Percentiles rank a stretch among this genome's conserved stretches.
phyloP scores from a whole-genome alignment of 92 coral and sea anemone species.

The Anthopleura xanthogrammica region DNA sequence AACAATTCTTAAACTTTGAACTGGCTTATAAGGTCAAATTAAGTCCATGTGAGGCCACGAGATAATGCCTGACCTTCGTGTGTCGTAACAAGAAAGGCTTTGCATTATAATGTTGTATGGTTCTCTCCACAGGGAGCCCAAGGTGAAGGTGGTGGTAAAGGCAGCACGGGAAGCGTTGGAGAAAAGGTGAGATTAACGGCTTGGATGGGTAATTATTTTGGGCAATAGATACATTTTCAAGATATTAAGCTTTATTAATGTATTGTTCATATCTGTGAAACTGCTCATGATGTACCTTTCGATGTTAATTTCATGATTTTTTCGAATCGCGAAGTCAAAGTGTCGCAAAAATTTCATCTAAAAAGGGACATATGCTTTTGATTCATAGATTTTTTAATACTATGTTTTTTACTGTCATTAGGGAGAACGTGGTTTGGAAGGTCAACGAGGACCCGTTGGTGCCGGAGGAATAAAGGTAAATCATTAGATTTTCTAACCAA shows the following conservation, averaged over 20 bases:
- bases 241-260: too few species aligned
- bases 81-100: neutral
- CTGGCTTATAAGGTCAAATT: too few species aligned
- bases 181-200: slow-evolving; percentile 31
- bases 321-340: too few species aligned
- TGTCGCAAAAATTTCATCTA: neutral
- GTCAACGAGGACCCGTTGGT: slow-evolving; percentile 26
- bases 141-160: slow-evolving; percentile 46
- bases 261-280: too few species aligned
- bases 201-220: neutral
- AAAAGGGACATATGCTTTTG: neutral
- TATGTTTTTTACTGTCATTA: neutral
- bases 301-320: too few species aligned
- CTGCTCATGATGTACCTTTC: too few species aligned
- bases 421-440: slow-evolving; percentile 28
- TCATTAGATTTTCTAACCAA: neutral
- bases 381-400: neutral
- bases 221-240: too few species aligned
- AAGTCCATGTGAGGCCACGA: too few species aligned
- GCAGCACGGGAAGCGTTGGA: slow-evolving; percentile 50
- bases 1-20: too few species aligned
- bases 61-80: too few species aligned
- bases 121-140: slow-evolving; percentile 39
- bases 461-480: slow-evolving; percentile 27
- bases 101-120: neutral